Percentiles rank a stretch among this genome's conserved stretches.
These are phyloP conservation scores for Rhinopomastus cyanomelas DNA, from an alignment of 2,113 vertebrate species.

Conservation along the genomic window DNA sequence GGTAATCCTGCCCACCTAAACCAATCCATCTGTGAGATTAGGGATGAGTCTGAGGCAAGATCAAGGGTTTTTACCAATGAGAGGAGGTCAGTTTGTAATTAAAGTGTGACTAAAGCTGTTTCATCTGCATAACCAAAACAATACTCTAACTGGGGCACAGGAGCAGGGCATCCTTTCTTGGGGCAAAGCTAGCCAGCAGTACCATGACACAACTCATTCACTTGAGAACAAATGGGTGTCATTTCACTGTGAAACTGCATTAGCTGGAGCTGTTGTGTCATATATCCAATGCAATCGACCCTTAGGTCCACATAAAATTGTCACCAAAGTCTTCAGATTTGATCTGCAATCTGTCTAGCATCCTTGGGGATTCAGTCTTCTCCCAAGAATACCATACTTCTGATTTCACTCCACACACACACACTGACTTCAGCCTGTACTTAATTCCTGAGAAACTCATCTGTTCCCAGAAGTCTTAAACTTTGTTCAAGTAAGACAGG, in stretches of 20 bases:
- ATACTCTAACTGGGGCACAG: background rate
- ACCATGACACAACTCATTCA: background rate
- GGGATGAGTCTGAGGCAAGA: background rate
- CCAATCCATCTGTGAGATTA: background rate
- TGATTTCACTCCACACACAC: background rate
- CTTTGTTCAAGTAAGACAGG: background rate
- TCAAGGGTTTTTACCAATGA: background rate
- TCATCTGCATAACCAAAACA: constrained; percentile 20
- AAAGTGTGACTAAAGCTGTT: constrained; percentile 12
- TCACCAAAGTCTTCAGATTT: background rate
- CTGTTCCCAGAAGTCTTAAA: background rate
- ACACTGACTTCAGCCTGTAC: background rate
- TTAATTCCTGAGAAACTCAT: background rate
- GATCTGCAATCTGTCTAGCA: background rate
- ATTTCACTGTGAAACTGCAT: constrained; percentile 15
- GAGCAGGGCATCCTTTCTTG: background rate
- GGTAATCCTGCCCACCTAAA: background rate
- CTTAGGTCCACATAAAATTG: background rate
- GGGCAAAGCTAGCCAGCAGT: constrained; percentile 9
- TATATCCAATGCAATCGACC: background rate
- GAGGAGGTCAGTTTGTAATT: background rate
- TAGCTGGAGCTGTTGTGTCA: constrained; percentile 7
- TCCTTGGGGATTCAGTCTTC: background rate
- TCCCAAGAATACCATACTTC: background rate
- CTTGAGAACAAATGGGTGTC: background rate